Base-by-base conservation (phyloP, 2,888 invertebrate genomes). In the Tetragonisca angustula region DNA sequence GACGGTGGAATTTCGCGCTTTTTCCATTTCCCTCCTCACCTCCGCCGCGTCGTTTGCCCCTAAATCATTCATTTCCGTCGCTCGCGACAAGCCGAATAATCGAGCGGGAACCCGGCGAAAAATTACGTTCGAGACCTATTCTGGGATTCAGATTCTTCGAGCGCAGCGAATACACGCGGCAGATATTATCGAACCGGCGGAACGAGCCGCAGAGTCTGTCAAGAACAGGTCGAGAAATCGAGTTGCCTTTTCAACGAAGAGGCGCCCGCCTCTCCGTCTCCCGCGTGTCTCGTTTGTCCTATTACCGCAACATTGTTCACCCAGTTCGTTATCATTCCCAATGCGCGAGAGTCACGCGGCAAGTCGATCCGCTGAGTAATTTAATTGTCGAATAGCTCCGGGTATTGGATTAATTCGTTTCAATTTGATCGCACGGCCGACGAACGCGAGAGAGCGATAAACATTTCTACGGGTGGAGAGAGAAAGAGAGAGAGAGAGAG, bases 81-180 rank as follows among this genome's bases (percentile, higher is more conserved):
- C 32, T 36, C 27, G 54, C 49, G 70, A 61, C 71, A 75, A 71
- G 52, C 54, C 24, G 82, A 65, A 43, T 43, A 64, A 56, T 64
- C 36, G 65, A 27, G 4, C 59, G 49, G 43, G 62, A 54, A 65
- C 32, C 61, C 36, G 19, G 49, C 72, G 69, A 68, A 68, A 79
- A 79, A 69, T 79, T 78, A 62, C 78, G 59, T 62, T 59, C 27
- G 43, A 81, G 43, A 71, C 69, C 64, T 50, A 32, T 79, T 62
- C 73, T 24, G 62, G 24, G 56, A 79, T 71, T 59, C 56, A 24
- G 77, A 70, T 56, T 77, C 76, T 76, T 76, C 67, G 43, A 11
- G 36, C n/a, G 36, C 21, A 75, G 43, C 67, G 65, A 67, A 43
- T 65, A 56, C 61, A 13, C 62, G 36, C 73, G 43, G 43, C 32